Base-by-base conservation (phyloP, 2,797 vertebrate species). In the Octomys mimax region DNA sequence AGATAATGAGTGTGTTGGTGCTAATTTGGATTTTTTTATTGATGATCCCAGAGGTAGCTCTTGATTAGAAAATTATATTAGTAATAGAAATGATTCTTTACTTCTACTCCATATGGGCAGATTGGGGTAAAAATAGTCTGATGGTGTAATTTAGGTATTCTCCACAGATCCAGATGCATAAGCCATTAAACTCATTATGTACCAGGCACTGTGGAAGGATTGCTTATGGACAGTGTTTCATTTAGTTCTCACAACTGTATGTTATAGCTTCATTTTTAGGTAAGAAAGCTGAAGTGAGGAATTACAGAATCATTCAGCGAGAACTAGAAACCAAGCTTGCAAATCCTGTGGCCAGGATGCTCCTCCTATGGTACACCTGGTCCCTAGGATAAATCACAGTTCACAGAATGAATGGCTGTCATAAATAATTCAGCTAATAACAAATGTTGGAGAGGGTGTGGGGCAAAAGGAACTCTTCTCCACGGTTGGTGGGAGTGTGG, bases 21-120 rank as follows among this genome's bases (percentile, higher is more conserved):
- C 22, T 94, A 95, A 97, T 96, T 97, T 96, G 66, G 57, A 79
- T 36, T 83, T 94, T 90, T 90, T 94, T 83, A 81, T 90, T 85
- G 81, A 92, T 93, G 83, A 96, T 26, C 64, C 89, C 95, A 80
- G 68, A 94, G 88, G 95, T 68, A 59, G 36, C 6, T 91, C 79
- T 96, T 96, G 52, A 96, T 90, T 92, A 88, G 59, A 93, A 96
- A 96, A 90, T 94, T 66, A 78, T 85, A 57, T 83, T 85, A 89
- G 91, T 62, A 79, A 75, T n/a, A 95, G 80, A 95, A 97, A 95
- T 22, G 77, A 68, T 77, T 89, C 86, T 78, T 89, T 71, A 54
- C 26, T 95, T 94, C 80, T 87, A 92, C 49, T 78, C 81, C 68
- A 16, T 79, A 82, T 78, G 71, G 87, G 73, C 61, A 88, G 70